Evolutionary conservation across 2,797 vertebrate species (phyloP).

Genomic region (Intellagama lesueurii): DNA sequence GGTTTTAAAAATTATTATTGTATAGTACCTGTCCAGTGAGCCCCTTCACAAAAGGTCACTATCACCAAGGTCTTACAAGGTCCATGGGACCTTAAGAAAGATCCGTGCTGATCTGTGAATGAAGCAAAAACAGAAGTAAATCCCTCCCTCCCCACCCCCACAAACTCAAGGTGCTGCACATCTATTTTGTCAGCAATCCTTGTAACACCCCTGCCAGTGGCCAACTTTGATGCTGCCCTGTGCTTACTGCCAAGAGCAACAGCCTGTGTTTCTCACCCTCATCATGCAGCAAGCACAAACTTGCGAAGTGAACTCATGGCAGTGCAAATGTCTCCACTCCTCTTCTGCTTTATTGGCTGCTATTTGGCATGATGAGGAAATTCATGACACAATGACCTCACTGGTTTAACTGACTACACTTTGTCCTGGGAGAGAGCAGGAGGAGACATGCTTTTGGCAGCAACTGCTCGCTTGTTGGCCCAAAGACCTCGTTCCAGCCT

Average conservation of each 20-base stretch:
- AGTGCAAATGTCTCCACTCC: neutral
- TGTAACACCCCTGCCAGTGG: neutral
- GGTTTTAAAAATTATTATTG: neutral
- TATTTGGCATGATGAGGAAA: neutral
- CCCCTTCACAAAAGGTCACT: neutral
- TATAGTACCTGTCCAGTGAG: neutral
- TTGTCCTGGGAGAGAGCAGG: neutral
- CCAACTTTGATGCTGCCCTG: neutral
- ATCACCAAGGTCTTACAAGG: neutral
- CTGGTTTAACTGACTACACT: neutral
- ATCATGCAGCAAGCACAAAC: neutral
- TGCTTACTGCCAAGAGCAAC: neutral
- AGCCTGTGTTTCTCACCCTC: neutral
- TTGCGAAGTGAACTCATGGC: neutral
- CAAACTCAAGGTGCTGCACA: neutral
- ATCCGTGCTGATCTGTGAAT: neutral
- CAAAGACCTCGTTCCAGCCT: neutral
- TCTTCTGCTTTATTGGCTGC: neutral
- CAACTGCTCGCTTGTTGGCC: neutral
- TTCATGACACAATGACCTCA: neutral
- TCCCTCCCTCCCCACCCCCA: too few relatives aligned
- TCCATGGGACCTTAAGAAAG: neutral
- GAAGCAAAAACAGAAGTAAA: neutral
- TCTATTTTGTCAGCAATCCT: neutral
- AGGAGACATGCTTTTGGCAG: neutral